These are phyloP conservation scores for Chascanopsetta lugubris DNA, from an alignment of 2,113 vertebrate species.

Conservation along the genomic window DNA sequence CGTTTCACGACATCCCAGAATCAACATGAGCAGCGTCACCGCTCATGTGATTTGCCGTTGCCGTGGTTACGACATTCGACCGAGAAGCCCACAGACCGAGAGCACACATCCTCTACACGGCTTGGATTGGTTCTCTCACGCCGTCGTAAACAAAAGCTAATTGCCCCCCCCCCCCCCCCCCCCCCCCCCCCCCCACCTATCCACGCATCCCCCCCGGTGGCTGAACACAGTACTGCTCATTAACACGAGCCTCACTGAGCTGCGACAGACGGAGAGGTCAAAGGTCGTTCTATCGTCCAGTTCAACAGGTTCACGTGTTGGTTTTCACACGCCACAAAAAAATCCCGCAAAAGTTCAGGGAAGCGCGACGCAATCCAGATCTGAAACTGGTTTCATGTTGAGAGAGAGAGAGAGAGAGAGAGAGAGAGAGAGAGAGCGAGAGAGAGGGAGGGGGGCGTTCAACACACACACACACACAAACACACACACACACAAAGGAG, in stretches of 20 bases:
- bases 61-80: conserved; percentile 47
- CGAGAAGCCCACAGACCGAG: conserved; percentile 2
- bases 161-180: too few relatives aligned
- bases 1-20: not conserved
- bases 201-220: too few relatives aligned
- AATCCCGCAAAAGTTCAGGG: not conserved
- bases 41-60: conserved; percentile 49
- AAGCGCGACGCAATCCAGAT: not conserved
- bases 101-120: not conserved
- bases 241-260: too few relatives aligned
- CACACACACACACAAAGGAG: conserved; percentile 9
- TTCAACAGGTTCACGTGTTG: not conserved
- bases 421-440: too few relatives aligned
- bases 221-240: too few relatives aligned
- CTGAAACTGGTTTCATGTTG: conserved; percentile 20
- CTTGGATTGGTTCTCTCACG: too few relatives aligned
- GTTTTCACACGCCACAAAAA: not conserved
- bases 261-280: not conserved
- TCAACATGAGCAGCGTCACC: conserved; percentile 33
- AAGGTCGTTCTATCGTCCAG: not conserved
- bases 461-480: conserved; percentile 2
- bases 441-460: too few relatives aligned
- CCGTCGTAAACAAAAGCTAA: too few relatives aligned
- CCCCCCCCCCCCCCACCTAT: too few relatives aligned
- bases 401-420: too few relatives aligned